Evolutionary conservation across 2,888 invertebrate species (phyloP).

Genomic region (Tubulanus polymorphus): DNA sequence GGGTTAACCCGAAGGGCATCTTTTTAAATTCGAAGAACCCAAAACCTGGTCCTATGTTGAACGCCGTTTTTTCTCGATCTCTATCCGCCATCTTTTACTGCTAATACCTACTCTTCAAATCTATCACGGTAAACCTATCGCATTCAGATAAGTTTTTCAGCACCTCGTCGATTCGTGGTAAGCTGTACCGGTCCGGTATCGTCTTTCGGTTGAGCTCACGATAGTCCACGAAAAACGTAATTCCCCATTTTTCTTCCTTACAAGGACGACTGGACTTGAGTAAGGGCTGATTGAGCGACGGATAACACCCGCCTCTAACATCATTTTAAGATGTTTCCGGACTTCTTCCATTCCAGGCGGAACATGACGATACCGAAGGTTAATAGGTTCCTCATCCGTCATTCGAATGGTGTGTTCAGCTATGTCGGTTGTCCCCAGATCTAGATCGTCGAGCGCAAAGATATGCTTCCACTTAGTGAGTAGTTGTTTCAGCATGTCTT

Average conservation of each 20-base stretch:
- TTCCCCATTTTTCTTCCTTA: slow-evolving; percentile 6
- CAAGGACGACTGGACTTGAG: slow-evolving; percentile 3
- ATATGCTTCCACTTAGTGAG: too few relatives aligned
- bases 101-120: slow-evolving; percentile 1
- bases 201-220: not conserved
- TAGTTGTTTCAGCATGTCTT: too few relatives aligned
- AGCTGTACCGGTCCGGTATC: not conserved
- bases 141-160: not conserved
- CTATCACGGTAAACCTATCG: not conserved
- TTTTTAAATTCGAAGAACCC: not conserved
- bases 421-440: not conserved
- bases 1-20: not conserved
- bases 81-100: too few relatives aligned
- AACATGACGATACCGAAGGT: not conserved
- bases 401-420: not conserved
- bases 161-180: slow-evolving; percentile 2
- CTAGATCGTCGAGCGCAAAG: not conserved
- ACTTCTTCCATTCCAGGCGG: not conserved
- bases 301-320: not conserved
- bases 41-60: not conserved
- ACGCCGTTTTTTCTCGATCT: slow-evolving; percentile 9
- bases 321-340: not conserved
- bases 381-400: not conserved
- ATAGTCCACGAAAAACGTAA: slow-evolving; percentile 4
- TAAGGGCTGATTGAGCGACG: slow-evolving; percentile 1